Conservation (phyloP, 1,140 invertebrate genomes). For the Drosophila punjabiensis region DNA sequence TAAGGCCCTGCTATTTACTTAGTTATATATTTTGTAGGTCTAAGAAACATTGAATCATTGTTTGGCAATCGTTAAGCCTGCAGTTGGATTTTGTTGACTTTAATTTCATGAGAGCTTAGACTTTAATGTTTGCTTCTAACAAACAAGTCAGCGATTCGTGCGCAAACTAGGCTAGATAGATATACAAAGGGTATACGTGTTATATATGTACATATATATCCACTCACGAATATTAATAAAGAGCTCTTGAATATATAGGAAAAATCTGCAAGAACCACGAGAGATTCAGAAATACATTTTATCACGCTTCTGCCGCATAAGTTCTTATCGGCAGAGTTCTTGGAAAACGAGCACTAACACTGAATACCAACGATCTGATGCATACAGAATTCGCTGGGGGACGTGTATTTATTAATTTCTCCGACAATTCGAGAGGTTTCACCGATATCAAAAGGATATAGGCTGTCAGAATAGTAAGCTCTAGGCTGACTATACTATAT, state of each 20-base stretch:
- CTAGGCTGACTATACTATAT: slow-evolving; percentile 9
- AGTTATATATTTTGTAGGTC: slow-evolving; percentile 6
- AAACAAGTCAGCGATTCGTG: slow-evolving; percentile 30
- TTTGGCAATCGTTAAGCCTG: slow-evolving; percentile 25
- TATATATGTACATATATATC: background rate
- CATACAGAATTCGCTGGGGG: background rate
- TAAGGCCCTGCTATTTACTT: background rate
- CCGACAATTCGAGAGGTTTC: background rate
- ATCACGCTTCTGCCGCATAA: slow-evolving; percentile 6
- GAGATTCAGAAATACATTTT: slow-evolving; percentile 8
- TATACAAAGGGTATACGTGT: slow-evolving; percentile 8
- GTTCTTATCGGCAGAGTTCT: slow-evolving; percentile 11
- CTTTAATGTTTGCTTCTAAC: slow-evolving; percentile 20
- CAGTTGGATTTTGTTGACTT: slow-evolving; percentile 33
- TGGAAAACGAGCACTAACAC: slow-evolving; percentile 1
- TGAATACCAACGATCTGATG: slow-evolving; percentile 7
- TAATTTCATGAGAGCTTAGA: slow-evolving; percentile 35
- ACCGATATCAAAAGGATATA: background rate
- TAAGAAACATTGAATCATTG: slow-evolving; percentile 31
- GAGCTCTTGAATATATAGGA: slow-evolving; percentile 1
- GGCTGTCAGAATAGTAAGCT: slow-evolving; percentile 1
- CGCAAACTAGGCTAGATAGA: slow-evolving; percentile 23
- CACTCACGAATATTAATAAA: background rate
- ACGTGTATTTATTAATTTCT: background rate
- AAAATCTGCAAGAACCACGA: background rate